Evolutionary conservation across 2,888 invertebrate species (phyloP).

Genomic region (Syrista parreyssii): DNA sequence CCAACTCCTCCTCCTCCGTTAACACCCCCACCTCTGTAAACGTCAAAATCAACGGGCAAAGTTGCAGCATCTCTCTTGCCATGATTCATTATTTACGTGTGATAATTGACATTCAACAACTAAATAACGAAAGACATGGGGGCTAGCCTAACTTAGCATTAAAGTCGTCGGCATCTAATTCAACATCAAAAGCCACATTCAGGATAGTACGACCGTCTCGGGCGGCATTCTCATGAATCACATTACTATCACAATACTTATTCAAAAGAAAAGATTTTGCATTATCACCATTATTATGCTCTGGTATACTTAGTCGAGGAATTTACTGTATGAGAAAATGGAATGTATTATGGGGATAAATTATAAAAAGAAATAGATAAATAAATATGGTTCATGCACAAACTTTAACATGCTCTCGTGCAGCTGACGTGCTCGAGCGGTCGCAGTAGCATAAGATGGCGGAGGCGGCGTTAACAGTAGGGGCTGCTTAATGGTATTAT

Average conservation of each 20-base stretch:
- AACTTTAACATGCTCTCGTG: constrained; percentile 68
- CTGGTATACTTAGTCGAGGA: not conserved
- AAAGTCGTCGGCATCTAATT: not conserved
- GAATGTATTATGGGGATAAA: not conserved
- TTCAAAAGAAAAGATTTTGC: not conserved
- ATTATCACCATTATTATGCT: not conserved
- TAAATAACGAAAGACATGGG: not conserved
- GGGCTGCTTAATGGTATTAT: constrained; percentile 70
- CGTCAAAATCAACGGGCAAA: constrained; percentile 45
- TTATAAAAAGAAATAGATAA: constrained; percentile 26
- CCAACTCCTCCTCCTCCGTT: constrained; percentile 61
- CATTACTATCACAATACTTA: not conserved
- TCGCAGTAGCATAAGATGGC: constrained; percentile 73
- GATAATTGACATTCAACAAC: not conserved
- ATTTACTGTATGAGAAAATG: not conserved
- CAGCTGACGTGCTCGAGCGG: constrained; percentile 67
- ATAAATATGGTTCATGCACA: constrained; percentile 66
- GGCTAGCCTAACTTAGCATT: not conserved
- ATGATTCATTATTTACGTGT: not conserved
- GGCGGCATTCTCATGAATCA: not conserved
- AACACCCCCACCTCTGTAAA: constrained; percentile 66
- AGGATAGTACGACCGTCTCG: not conserved
- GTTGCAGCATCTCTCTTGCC: constrained; percentile 56
- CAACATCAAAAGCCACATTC: constrained; percentile 21
- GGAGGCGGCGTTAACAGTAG: constrained; percentile 70